phyloP scores from a whole-genome alignment of 2,797 vertebrate genomes.

The Xiphorhynchus erythropygius region DNA sequence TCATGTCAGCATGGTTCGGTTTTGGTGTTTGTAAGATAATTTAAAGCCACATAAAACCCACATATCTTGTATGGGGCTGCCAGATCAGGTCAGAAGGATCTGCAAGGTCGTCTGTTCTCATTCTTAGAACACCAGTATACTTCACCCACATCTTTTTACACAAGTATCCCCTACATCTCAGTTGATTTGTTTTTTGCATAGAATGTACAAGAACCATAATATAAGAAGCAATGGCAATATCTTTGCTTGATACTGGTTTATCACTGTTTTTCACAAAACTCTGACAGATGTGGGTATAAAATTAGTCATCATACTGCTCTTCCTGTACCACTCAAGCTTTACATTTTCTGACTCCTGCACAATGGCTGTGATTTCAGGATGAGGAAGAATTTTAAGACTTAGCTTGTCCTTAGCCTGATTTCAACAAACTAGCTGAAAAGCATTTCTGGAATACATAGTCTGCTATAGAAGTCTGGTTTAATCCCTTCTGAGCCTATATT shows the following conservation, averaged over 20 bases:
- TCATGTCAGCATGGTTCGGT: background rate
- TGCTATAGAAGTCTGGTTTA: background rate
- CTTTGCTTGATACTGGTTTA: background rate
- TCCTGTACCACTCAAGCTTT: background rate
- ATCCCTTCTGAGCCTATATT: background rate
- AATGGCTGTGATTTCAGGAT: background rate
- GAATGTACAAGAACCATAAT: background rate
- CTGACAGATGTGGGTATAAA: background rate
- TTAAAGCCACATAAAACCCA: background rate
- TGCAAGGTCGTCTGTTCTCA: background rate
- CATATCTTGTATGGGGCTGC: accelerated
- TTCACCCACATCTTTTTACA: background rate
- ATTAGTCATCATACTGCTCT: background rate
- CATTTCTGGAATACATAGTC: background rate
- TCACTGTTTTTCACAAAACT: background rate
- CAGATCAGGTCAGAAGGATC: background rate
- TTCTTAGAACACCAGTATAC: background rate
- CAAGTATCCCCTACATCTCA: background rate
- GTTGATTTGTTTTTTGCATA: background rate
- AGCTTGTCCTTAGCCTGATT: background rate
- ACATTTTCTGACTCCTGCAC: background rate
- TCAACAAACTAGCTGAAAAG: background rate
- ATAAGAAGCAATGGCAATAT: background rate
- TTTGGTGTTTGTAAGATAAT: background rate
- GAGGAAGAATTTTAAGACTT: background rate